Percentiles rank a stretch among this genome's conserved stretches.
Evolutionary conservation across 1,140 invertebrate species (phyloP).

Genomic region (Gonioctena quinquepunctata): DNA sequence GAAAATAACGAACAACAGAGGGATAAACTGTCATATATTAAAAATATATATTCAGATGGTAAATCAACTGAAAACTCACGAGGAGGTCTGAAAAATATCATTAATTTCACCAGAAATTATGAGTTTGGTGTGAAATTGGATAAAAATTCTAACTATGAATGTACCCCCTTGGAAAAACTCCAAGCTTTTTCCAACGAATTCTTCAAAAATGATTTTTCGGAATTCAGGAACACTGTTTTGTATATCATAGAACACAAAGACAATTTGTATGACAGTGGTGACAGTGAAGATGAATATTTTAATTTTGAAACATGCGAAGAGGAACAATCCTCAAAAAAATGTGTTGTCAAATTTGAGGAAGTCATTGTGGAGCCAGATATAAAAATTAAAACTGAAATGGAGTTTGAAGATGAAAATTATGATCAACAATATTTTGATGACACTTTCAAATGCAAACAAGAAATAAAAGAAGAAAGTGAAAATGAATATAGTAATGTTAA

Average conservation of each 20-base stretch:
- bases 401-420: conserved; percentile 36
- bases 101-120: conserved; percentile 49
- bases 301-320: conserved; percentile 22
- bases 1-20: conserved; percentile 35
- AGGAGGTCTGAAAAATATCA: conserved; percentile 43
- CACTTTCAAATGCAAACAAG: not conserved
- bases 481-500: not conserved
- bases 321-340: conserved; percentile 11
- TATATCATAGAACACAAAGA: conserved; percentile 46
- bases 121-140: conserved; percentile 47
- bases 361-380: conserved; percentile 49
- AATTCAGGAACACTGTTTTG: conserved; percentile 46
- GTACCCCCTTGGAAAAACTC: conserved; percentile 44
- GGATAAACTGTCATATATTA: conserved; percentile 20
- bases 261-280: conserved; percentile 35
- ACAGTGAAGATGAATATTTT: conserved; percentile 32
- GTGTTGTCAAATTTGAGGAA: conserved; percentile 40
- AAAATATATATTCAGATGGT: not conserved
- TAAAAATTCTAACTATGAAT: conserved; percentile 37
- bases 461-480: not conserved
- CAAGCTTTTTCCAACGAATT: conserved; percentile 47
- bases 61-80: not conserved
- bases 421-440: not conserved
- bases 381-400: conserved; percentile 45
- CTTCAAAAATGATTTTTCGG: conserved; percentile 47